phyloP scores from a whole-genome alignment of 2,797 vertebrate genomes.

The Melanotaenia parkinsoni region DNA sequence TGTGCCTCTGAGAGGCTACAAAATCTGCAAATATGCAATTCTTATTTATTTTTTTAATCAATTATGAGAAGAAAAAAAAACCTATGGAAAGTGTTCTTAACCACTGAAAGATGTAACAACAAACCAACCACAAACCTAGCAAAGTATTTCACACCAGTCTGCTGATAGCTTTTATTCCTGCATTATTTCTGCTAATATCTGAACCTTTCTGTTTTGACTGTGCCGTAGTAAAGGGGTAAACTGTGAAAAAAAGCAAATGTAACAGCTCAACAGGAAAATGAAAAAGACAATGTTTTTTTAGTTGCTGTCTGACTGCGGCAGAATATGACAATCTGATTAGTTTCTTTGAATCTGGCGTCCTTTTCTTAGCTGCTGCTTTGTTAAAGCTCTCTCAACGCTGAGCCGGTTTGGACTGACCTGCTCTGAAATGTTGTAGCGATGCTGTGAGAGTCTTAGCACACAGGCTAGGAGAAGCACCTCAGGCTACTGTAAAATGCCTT shows the following conservation, averaged over 20 bases:
- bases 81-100: conserved; percentile 93
- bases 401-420: conserved; percentile 29
- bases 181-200: conserved; percentile 58
- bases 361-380: conserved; percentile 74
- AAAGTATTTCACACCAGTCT: conserved; percentile 79
- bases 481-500: conserved; percentile 98
- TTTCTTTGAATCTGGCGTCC: conserved; percentile 91
- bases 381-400: conserved; percentile 56
- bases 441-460: conserved; percentile 64
- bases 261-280: conserved; percentile 80
- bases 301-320: conserved; percentile 91
- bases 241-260: conserved; percentile 86
- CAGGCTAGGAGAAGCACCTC: conserved; percentile 75
- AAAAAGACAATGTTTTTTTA: conserved; percentile 83
- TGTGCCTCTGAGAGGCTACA: conserved; percentile 91
- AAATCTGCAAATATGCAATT: conserved; percentile 95
- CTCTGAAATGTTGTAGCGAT: conserved; percentile 37
- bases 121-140: conserved; percentile 78
- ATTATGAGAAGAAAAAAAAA: conserved; percentile 81
- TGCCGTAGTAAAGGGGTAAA: conserved; percentile 88
- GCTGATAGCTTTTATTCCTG: conserved; percentile 77
- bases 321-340: conserved; percentile 99
- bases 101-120: conserved; percentile 87
- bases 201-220: conserved; percentile 75
- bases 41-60: conserved; percentile 91